Evolutionary conservation across 1,140 invertebrate species (phyloP).

Genomic region (Drosophila guanche): DNA sequence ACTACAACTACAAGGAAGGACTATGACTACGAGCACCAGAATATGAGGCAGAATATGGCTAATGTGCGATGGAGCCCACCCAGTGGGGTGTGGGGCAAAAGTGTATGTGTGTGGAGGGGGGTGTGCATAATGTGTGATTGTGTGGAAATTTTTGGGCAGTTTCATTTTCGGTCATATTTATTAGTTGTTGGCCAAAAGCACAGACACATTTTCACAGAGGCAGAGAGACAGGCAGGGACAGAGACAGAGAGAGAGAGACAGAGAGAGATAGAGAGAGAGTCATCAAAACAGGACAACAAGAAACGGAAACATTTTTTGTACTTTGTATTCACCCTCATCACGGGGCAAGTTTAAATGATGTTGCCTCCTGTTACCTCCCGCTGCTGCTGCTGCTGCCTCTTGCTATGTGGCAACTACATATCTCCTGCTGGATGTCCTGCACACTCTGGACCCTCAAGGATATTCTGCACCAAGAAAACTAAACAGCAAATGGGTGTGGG

Average conservation of each 20-base stretch:
- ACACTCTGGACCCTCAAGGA: slow-evolving; percentile 61
- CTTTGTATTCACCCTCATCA: slow-evolving; percentile 75
- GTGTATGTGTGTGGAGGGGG: slow-evolving; percentile 31
- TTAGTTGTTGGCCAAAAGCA: slow-evolving; percentile 75
- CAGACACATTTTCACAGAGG: slow-evolving; percentile 13
- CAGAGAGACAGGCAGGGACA: background rate
- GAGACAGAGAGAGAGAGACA: slow-evolving; percentile 2
- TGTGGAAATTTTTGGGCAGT: slow-evolving; percentile 82
- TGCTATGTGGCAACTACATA: slow-evolving; percentile 46
- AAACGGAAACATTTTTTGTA: slow-evolving; percentile 75
- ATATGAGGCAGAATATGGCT: slow-evolving; percentile 56
- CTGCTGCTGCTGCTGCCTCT: slow-evolving; percentile 2
- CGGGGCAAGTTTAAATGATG: slow-evolving; percentile 68
- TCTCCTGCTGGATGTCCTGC: slow-evolving; percentile 44
- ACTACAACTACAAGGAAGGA: too few species aligned
- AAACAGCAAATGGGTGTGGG: background rate
- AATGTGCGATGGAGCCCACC: slow-evolving; percentile 53
- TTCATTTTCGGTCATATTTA: slow-evolving; percentile 83
- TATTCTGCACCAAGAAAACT: slow-evolving; percentile 52
- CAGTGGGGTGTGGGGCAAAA: slow-evolving; percentile 24
- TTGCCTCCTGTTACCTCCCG: slow-evolving; percentile 60
- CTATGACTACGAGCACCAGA: too few species aligned
- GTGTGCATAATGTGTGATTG: slow-evolving; percentile 80
- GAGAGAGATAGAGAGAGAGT: slow-evolving; percentile 20
- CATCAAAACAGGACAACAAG: slow-evolving; percentile 79